Evolutionary conservation across 2,888 invertebrate species (phyloP).

Genomic region (Netelia inedita): DNA sequence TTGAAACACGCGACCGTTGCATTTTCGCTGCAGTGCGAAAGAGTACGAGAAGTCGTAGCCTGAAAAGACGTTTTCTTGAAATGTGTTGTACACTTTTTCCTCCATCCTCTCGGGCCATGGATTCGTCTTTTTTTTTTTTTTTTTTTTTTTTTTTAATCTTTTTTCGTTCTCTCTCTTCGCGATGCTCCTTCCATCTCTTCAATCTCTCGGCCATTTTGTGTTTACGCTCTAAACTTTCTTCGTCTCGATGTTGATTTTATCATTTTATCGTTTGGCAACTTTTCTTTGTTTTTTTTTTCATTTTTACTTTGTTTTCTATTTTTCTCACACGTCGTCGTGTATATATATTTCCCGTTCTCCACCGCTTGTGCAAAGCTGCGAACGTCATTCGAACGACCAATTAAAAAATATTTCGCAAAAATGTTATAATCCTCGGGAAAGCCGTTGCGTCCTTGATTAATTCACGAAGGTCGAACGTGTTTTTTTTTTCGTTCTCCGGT

Average conservation of each 20-base stretch:
- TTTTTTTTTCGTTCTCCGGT: conserved; percentile 29
- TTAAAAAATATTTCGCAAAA: too few species aligned
- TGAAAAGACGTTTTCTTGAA: conserved; percentile 36
- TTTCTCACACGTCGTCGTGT: too few species aligned
- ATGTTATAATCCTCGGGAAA: too few species aligned
- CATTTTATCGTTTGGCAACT: not conserved
- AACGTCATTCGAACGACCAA: too few species aligned
- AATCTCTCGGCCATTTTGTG: not conserved
- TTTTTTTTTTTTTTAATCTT: conserved; percentile 32
- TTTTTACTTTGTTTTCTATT: not conserved
- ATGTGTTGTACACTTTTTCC: conserved; percentile 9
- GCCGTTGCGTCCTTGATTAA: too few species aligned
- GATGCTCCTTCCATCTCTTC: not conserved
- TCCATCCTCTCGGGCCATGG: conserved; percentile 4
- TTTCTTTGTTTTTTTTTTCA: conserved; percentile 27
- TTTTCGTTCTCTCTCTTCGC: conserved; percentile 11
- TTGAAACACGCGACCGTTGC: conserved; percentile 30
- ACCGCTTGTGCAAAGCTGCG: too few species aligned
- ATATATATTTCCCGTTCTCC: too few species aligned
- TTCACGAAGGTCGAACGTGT: not conserved
- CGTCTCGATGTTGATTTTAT: conserved; percentile 20
- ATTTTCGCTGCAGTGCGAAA: conserved; percentile 42
- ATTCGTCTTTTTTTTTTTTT: conserved; percentile 22
- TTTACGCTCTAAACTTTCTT: conserved; percentile 19
- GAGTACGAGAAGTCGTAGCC: conserved; percentile 31